Evolutionary conservation across 92 coral and sea anemone genomes (phyloP), one percentile per base, ranked within the genome.

Genomic region (Chrysogorgia sp.): DNA sequence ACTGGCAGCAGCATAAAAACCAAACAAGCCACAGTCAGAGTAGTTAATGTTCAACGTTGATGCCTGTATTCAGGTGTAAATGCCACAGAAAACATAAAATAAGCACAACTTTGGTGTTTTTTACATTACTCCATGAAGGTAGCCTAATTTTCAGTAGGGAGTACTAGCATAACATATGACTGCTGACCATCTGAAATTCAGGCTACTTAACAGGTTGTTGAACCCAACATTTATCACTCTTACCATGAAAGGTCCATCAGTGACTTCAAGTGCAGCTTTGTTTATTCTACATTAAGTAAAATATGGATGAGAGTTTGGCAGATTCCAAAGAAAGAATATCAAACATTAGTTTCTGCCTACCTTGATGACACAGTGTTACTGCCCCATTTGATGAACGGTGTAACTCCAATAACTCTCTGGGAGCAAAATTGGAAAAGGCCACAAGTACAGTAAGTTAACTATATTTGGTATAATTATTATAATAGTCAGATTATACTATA

Each of bases 311-410:
- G 2, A 58, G 17, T 17, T 12, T 12, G 25, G 7, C 8, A 40
- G 24, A 40, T n/a, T 3, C 22, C 13, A 41, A 52, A 17, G 5
- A 52, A 52, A 6, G 17, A 5, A 17, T 52, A 17, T 8, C 50
- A 43, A 43, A 43, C 17, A 43, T 43, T 23, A 13, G 3, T 23
- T 13, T 22, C 7, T 67, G 31, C 60, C 12, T 84, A 94, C 98
- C 97, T 91, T 67, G 94, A 88, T 53, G 98, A 84, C 17, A 81
- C 88, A n/a, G 85, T 83, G 84, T 94, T 89, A 86, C 97, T 94
- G 67, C 98, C 97, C 98, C 98, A 94, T 76, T 94, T 94, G 30
- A 94, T 85, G 79, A 82, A 94, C 0, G 98, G 98, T n/a, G 98
- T 94, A 0, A 84, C 91, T 22, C 98, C 98, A 60, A 94, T 86